These are phyloP conservation scores for Cheumatopsyche charites DNA, from an alignment of 1,140 invertebrate species.

Conservation along the genomic window DNA sequence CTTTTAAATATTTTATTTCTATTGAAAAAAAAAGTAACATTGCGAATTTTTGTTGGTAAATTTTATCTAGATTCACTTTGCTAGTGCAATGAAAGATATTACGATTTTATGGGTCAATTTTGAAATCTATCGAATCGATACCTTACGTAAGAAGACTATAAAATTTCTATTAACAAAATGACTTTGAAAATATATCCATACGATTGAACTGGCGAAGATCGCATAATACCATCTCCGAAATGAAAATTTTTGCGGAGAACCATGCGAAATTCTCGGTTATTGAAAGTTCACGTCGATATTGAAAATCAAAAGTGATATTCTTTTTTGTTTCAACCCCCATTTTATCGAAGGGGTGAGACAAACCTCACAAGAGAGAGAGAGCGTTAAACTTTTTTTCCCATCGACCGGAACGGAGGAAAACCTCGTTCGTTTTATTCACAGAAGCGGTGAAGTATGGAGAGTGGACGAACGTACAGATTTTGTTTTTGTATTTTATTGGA, in stretches of 20 bases:
- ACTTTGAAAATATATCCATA: not conserved
- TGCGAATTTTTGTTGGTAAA: too few species aligned
- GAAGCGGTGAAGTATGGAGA: constrained; percentile 24
- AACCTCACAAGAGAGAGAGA: constrained; percentile 10
- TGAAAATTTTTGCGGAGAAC: not conserved
- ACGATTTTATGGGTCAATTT: too few species aligned
- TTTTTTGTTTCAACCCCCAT: constrained; percentile 38
- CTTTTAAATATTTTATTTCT: too few species aligned
- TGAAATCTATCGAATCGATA: not conserved
- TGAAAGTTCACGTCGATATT: constrained; percentile 11
- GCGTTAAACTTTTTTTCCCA: constrained; percentile 35
- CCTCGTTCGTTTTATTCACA: constrained; percentile 28
- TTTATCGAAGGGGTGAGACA: constrained; percentile 17
- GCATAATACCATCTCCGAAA: too few species aligned
- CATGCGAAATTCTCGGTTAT: not conserved
- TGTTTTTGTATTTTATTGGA: constrained; percentile 43
- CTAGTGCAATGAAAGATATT: too few species aligned
- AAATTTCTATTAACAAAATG: constrained; percentile 11
- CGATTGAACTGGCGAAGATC: not conserved
- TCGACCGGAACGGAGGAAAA: not conserved
- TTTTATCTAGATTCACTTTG: too few species aligned
- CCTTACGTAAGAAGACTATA: not conserved
- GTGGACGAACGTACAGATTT: constrained; percentile 21
- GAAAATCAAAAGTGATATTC: constrained; percentile 21
- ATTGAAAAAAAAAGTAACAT: too few species aligned